Percentiles rank a stretch among this genome's conserved stretches.
Conservation (phyloP, 2,113 vertebrate species). For the Oxyruncus cristatus region DNA sequence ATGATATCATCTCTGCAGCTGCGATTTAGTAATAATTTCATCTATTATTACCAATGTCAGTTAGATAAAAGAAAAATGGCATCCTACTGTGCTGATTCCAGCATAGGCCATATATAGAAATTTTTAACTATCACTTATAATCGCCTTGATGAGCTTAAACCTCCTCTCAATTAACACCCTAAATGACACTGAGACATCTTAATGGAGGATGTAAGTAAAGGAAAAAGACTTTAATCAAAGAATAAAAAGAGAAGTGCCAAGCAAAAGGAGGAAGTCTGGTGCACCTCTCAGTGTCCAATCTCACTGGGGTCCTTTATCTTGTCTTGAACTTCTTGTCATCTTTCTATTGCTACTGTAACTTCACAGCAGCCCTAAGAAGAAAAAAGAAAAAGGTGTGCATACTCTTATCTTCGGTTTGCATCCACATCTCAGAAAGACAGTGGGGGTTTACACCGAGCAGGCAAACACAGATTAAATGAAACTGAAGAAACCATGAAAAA, state of each 20-base stretch:
- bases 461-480: neutral
- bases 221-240: constrained; percentile 81
- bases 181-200: constrained; percentile 88
- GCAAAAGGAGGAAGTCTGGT: constrained; percentile 13
- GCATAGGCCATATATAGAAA: constrained; percentile 91
- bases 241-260: constrained; percentile 67
- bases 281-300: constrained; percentile 51
- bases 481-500: neutral
- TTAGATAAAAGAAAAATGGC: constrained; percentile 91
- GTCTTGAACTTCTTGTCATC: constrained; percentile 29
- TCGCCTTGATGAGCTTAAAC: constrained; percentile 94
- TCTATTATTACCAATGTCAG: constrained; percentile 92
- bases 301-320: constrained; percentile 19
- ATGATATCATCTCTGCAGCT: constrained; percentile 90
- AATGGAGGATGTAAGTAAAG: constrained; percentile 88
- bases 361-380: neutral
- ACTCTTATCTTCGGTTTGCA: constrained; percentile 6
- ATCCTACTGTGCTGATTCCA: constrained; percentile 85
- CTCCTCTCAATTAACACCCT: constrained; percentile 96
- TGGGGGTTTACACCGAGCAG: neutral
- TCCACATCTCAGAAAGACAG: neutral
- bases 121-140: constrained; percentile 96
- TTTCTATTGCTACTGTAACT: neutral
- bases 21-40: constrained; percentile 91
- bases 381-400: neutral